Base-by-base conservation (phyloP, 1,140 invertebrate genomes). In the Mylabris phalerata region DNA sequence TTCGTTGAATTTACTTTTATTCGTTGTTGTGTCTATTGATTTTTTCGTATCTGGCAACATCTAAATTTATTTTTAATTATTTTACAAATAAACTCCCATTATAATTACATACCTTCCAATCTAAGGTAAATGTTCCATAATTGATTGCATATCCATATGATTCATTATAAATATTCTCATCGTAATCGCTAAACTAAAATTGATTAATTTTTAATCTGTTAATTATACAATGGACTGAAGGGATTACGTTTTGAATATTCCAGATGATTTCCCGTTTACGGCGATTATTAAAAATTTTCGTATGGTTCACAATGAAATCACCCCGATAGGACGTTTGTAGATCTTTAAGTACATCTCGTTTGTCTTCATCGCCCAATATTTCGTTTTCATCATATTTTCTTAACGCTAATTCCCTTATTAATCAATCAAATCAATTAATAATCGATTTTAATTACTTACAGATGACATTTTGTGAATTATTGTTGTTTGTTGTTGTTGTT, bases 41-140 rank as follows among this genome's bases (percentile, higher is more conserved):
- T 71, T 71, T 71, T 68, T 64, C 63, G 50, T 67, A 62, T 50
- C 75, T 66, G 19, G 77, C 46, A 45, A 65, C 63, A 24, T 65
- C 11, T 42, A 10, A 42, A 42, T 42, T 42, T 5, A 42, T n/a
- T 10, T 3, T 42, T 42, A 42, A 5, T n/a, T 10, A 10, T 42
- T 42, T 42, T 42, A n/a, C 9, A 42, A 42, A 11, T n/a, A 42
- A n/a, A 42, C 10, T 9, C 10, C 9, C 5, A 42, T 42, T 42
- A 42, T 42, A 9, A 11, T 42, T 10, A n/a, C 9, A 42, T 42
- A 32, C 32, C 32, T 32, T 32, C 32, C 32, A 32, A 32, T 32
- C 32, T 32, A 32, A 32, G 0, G 32, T 7, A 32, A 32, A 32
- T 32, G 2, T 32, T 5, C 7, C 32, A 7, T 32, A 32, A 32